phyloP scores from a whole-genome alignment of 2,113 vertebrate species.

The Percina caprodes region DNA sequence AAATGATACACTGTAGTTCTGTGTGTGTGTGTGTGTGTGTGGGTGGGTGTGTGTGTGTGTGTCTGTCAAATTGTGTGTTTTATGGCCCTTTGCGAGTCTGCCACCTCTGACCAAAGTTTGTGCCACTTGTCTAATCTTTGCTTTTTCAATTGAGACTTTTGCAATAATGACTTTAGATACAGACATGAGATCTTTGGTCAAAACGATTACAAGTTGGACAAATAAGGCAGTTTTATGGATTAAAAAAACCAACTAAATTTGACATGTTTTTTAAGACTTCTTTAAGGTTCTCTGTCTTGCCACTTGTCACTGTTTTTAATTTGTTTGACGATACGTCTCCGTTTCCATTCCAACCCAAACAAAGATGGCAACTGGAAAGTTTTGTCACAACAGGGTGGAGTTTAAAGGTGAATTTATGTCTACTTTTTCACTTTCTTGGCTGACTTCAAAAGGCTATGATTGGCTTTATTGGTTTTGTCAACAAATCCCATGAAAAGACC shows the following conservation, averaged over 20 bases:
- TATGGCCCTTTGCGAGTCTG: neutral
- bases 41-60: conserved; percentile 51
- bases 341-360: neutral
- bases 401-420: neutral
- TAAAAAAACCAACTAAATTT: neutral
- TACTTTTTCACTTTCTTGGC: neutral
- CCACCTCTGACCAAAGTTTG: neutral
- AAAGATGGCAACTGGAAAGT: conserved; percentile 2
- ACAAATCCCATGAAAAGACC: neutral
- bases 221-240: neutral
- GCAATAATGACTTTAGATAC: too few relatives aligned
- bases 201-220: neutral
- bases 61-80: conserved; percentile 15
- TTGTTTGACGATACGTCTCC: neutral
- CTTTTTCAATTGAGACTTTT: too few relatives aligned
- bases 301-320: neutral
- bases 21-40: conserved; percentile 53
- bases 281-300: too few relatives aligned
- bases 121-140: neutral
- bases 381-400: neutral
- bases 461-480: neutral
- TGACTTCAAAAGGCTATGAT: neutral
- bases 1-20: conserved; percentile 75
- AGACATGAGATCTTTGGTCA: neutral
- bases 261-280: neutral